Evolutionary conservation across 2,888 invertebrate genomes (phyloP).

Genomic region (Ormyrus rosae): DNA sequence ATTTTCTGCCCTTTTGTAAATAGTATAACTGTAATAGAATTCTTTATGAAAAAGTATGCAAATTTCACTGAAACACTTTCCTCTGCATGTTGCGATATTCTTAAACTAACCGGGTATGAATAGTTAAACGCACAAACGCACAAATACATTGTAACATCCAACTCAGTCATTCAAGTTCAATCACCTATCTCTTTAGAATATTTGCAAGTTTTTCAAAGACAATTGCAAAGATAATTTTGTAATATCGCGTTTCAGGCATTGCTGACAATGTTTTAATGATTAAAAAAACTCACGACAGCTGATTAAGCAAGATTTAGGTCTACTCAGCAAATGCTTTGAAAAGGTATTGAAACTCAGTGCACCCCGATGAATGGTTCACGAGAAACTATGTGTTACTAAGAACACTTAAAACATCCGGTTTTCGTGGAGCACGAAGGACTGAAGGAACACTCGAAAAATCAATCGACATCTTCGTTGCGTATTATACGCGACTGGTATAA

Average conservation of each 20-base stretch:
- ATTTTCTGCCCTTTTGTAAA: too few species aligned
- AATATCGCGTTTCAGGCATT: neutral
- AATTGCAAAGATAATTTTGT: neutral
- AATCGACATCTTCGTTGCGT: constrained; percentile 37
- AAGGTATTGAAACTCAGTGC: too few species aligned
- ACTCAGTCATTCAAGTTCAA: constrained; percentile 11
- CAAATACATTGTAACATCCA: too few species aligned
- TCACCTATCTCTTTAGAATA: constrained; percentile 36
- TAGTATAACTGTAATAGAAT: too few species aligned
- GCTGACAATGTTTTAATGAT: neutral
- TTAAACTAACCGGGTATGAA: constrained; percentile 20
- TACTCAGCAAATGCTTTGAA: constrained; percentile 23
- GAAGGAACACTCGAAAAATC: constrained; percentile 19
- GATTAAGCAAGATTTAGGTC: constrained; percentile 37
- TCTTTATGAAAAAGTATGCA: too few species aligned
- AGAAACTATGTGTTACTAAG: too few species aligned
- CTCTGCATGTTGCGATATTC: neutral
- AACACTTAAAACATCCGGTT: neutral
- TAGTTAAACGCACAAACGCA: neutral
- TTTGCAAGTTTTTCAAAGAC: neutral
- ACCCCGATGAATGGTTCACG: too few species aligned
- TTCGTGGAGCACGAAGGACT: neutral
- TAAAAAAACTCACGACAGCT: constrained; percentile 19
- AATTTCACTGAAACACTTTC: constrained; percentile 49
- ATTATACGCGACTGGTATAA: constrained; percentile 1